Percentiles rank a stretch among this genome's conserved stretches.
phyloP scores from a whole-genome alignment of 2,797 vertebrate species.

The Anableps anableps region DNA sequence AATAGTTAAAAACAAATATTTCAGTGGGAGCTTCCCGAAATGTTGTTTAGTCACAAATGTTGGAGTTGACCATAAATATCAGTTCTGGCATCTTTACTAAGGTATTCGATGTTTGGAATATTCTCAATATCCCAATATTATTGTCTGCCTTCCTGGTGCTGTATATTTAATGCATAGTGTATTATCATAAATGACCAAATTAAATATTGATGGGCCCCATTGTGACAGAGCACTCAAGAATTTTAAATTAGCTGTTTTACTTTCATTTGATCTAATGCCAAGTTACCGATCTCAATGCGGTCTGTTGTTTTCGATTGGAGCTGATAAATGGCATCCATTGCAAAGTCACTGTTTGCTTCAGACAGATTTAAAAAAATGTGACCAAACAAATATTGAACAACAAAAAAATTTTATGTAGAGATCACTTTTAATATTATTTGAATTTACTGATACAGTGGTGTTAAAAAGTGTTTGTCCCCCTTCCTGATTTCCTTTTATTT shows the following conservation, averaged over 20 bases:
- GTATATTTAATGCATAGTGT: not conserved
- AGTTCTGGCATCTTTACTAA: constrained; percentile 10
- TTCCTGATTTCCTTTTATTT: no score
- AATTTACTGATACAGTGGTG: not conserved
- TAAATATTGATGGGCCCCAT: constrained; percentile 4
- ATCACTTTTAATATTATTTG: not conserved
- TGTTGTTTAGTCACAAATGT: constrained; percentile 18
- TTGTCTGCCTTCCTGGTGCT: constrained; percentile 4
- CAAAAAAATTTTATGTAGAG: not conserved
- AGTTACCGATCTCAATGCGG: not conserved
- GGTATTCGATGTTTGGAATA: constrained; percentile 9
- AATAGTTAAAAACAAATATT: not conserved
- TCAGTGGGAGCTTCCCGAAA: constrained; percentile 24
- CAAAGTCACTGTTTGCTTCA: not conserved
- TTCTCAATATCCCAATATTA: not conserved
- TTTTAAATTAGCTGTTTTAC: constrained; percentile 22
- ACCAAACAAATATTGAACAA: not conserved
- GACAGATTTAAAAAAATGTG: not conserved
- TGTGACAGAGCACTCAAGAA: not conserved
- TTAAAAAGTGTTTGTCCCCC: no score
- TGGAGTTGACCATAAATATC: constrained; percentile 20
- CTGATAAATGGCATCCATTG: constrained; percentile 1
- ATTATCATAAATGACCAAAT: constrained; percentile 5
- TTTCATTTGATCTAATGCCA: not conserved
- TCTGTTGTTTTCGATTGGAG: not conserved